A percentile compares a stretch with the other conserved stretches of the same genome.
Evolutionary conservation across 2,888 invertebrate species (phyloP).

Genomic region (Nebria brevicollis): DNA sequence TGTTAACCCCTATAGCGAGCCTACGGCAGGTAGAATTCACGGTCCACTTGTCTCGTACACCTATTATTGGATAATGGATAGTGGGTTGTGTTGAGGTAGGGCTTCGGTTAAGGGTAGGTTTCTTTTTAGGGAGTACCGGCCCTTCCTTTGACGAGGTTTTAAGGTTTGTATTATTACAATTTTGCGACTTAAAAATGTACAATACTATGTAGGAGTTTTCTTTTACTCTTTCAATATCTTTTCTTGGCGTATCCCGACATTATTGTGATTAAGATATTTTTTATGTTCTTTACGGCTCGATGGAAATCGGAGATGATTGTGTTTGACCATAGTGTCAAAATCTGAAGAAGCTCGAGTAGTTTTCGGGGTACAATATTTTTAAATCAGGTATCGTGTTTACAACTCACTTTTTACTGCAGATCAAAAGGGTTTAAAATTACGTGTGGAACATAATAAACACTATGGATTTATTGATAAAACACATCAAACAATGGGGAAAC

Average conservation of each 20-base stretch:
- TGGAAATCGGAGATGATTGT: constrained; percentile 17
- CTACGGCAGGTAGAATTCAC: constrained; percentile 53
- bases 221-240: constrained; percentile 2
- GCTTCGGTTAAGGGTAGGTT: constrained; percentile 39
- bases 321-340: constrained; percentile 1
- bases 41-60: constrained; percentile 60
- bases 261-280: constrained; percentile 38
- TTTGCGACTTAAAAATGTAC: constrained; percentile 43
- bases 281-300: constrained; percentile 25
- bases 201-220: constrained; percentile 27
- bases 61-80: constrained; percentile 60
- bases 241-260: neutral
- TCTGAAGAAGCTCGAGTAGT: neutral
- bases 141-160: constrained; percentile 34
- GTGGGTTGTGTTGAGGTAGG: constrained; percentile 41
- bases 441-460: neutral
- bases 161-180: constrained; percentile 42
- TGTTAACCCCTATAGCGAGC: constrained; percentile 22
- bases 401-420: neutral
- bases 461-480: neutral
- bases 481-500: neutral
- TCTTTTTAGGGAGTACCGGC: constrained; percentile 8
- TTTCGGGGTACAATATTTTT: neutral
- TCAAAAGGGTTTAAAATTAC: neutral
- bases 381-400: neutral